phyloP scores from a whole-genome alignment of 2,113 vertebrate species.

The Tachysurus fulvidraco region DNA sequence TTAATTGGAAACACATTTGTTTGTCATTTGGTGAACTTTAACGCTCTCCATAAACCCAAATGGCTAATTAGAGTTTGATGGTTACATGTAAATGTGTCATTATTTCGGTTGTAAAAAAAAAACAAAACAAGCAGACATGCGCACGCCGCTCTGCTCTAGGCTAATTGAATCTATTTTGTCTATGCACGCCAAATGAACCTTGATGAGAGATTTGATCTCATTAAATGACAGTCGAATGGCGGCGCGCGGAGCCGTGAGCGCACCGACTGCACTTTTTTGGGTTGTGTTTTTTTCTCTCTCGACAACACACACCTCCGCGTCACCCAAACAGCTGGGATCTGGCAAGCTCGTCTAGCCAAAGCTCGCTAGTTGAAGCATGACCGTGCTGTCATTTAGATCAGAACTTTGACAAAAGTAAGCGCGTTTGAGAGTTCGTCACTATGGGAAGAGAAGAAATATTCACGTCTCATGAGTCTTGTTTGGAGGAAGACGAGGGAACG shows the following conservation, averaged over 20 bases:
- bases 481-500: not conserved
- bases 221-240: conserved; percentile 67
- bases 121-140: conserved; percentile 43
- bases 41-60: conserved; percentile 64
- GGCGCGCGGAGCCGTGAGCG: conserved; percentile 36
- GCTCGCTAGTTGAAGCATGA: conserved; percentile 61
- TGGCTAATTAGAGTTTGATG: conserved; percentile 76
- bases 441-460: conserved; percentile 14
- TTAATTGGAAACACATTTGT: conserved; percentile 76
- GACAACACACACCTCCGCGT: conserved; percentile 63
- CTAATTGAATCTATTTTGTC: conserved; percentile 75
- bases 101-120: conserved; percentile 60
- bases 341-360: conserved; percentile 66
- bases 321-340: conserved; percentile 68
- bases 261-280: conserved; percentile 29
- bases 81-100: conserved; percentile 79
- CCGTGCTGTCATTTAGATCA: conserved; percentile 54
- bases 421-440: conserved; percentile 10
- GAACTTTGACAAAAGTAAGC: conserved; percentile 53
- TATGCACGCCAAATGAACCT: conserved; percentile 72
- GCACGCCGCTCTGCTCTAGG: conserved; percentile 54
- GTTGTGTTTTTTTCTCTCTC: not conserved
- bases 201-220: conserved; percentile 72
- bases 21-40: conserved; percentile 77
- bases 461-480: conserved; percentile 26